These are phyloP conservation scores for Megaceryle alcyon DNA, from an alignment of 2,797 vertebrate genomes.

Conservation along the genomic window DNA sequence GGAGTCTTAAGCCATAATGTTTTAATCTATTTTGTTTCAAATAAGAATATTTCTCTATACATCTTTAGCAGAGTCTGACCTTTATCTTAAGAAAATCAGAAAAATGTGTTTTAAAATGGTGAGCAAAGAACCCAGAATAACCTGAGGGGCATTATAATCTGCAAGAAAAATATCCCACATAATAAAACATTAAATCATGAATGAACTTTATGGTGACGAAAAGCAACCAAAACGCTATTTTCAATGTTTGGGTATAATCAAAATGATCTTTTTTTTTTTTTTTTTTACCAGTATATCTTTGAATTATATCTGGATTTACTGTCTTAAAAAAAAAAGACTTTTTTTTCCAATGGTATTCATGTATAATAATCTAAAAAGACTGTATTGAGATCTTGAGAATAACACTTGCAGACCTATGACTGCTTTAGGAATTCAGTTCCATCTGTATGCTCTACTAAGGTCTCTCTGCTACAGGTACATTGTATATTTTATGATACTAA, in stretches of 20 bases:
- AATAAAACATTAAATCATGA: neutral
- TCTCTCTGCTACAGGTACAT: slow-evolving; percentile 2
- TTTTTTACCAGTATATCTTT: neutral
- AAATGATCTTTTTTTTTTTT: neutral
- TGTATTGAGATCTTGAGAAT: neutral
- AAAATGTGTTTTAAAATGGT: neutral
- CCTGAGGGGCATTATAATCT: neutral
- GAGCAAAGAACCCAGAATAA: neutral
- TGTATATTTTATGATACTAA: slow-evolving; percentile 15
- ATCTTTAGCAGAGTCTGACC: neutral
- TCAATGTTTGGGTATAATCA: neutral
- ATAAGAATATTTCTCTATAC: neutral
- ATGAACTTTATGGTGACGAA: neutral
- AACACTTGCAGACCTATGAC: neutral
- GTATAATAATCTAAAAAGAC: neutral
- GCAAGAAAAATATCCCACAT: neutral
- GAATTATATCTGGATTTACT: neutral
- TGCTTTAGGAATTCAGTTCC: slow-evolving; percentile 29
- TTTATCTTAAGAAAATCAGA: neutral
- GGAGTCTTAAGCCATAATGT: neutral
- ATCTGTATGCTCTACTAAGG: neutral
- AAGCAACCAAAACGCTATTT: neutral
- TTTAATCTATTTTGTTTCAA: neutral
- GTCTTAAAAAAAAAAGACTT: neutral
- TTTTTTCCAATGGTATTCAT: neutral